A percentile compares a stretch with the other conserved stretches of the same genome.
phyloP scores from a whole-genome alignment of 1,140 invertebrate species.

The Conus ventricosus region DNA sequence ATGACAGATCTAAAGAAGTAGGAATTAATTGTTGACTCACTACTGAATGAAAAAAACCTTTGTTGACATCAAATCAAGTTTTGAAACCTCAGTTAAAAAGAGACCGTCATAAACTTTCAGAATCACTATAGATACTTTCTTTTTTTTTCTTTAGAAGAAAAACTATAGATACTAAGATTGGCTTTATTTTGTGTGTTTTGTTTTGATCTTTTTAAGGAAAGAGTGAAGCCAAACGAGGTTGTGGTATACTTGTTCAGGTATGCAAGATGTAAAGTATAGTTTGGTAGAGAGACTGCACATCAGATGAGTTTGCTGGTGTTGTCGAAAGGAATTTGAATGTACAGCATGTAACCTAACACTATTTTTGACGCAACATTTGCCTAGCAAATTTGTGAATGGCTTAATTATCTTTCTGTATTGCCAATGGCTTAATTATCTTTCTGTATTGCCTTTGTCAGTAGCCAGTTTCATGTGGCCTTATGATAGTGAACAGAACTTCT shows the following conservation, averaged over 20 bases:
- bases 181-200: background rate
- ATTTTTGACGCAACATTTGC: background rate
- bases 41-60: too few species aligned
- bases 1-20: too few species aligned
- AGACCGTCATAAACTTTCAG: too few species aligned
- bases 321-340: too few species aligned
- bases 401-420: background rate
- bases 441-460: background rate
- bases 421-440: background rate
- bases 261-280: background rate
- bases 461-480: background rate
- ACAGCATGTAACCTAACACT: too few species aligned
- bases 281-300: background rate
- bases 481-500: background rate
- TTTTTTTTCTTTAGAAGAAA: too few species aligned
- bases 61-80: too few species aligned
- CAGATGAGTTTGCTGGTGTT: too few species aligned
- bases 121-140: too few species aligned
- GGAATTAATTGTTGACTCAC: too few species aligned
- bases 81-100: too few species aligned
- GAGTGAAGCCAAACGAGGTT: background rate
- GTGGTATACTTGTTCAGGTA: background rate
- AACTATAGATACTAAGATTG: too few species aligned
- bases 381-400: background rate
- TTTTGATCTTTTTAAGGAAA: background rate